Evolutionary conservation across 2,797 vertebrate genomes (phyloP), one percentile per base, ranked within the genome.

Genomic region (Remorina albescens): DNA sequence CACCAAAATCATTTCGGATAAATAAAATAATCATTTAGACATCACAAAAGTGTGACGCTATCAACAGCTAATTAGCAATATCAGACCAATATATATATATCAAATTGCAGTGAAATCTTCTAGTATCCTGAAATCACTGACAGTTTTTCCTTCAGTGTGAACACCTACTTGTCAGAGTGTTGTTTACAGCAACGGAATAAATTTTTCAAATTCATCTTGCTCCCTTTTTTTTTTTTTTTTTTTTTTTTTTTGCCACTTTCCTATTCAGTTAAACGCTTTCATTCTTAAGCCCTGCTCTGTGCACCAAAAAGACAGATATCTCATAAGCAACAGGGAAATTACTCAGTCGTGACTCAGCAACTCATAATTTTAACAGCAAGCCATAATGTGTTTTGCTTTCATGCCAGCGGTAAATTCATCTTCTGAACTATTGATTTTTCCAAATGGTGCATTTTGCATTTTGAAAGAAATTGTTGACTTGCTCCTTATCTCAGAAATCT

Each of bases 1-100:
- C 77, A 57, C 54, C 30, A 60, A 87, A 87, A 83, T 82, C 46
- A 81, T 83, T 80, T 62, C 67, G 66, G 65, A 65, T 87, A 86
- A 88, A 62, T 19, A 60, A 83, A 82, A 84, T n/a, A n/a, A n/a
- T n/a, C 74, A 89, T 79, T 87, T 80, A 81, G 44, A 72, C 72
- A 65, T 88, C 18, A 19, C 8, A 18, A 44, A 8, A 44, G 19
- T 8, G 69, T 76, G 60, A 64, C 74, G 66, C 62, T 85, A 90
- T 86, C 64, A 85, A 62, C 53, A 28, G 25, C 68, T 63, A 85
- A 83, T 91, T 80, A 75, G 49, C 21, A 1, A 23, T 13, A 76
- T 54, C 56, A 74, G 56, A 67, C 7, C 69, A 68, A 82, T 83
- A 67, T 49, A 57, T 49, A 57, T 74, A 67, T 59, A 66, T 65